These are phyloP conservation scores for Ceuthmochares aereus DNA, from an alignment of 2,113 vertebrate species.

Conservation along the genomic window DNA sequence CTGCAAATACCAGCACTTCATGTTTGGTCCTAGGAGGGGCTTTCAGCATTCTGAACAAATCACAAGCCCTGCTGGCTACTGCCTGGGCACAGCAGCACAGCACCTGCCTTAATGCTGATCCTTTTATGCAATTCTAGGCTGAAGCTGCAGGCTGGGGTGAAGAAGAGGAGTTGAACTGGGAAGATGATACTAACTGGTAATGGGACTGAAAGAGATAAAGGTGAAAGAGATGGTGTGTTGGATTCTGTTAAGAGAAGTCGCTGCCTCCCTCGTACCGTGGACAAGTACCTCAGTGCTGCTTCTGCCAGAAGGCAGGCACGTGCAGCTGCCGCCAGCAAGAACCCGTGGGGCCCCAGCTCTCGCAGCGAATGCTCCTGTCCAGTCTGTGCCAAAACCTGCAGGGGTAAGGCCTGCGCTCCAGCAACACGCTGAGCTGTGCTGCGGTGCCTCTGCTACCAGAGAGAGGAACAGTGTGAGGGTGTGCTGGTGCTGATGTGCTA, in stretches of 20 bases:
- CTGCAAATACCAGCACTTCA: background rate
- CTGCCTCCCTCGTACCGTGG: background rate
- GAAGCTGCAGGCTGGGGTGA: constrained; percentile 91
- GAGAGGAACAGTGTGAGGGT: background rate
- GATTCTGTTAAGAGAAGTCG: constrained; percentile 14
- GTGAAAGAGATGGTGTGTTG: background rate
- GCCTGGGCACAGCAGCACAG: background rate
- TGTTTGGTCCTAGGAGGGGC: background rate
- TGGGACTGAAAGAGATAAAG: background rate
- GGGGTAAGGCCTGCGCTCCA: constrained; percentile 10
- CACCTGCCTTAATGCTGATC: background rate
- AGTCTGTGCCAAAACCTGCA: constrained; percentile 51
- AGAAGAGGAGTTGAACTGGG: constrained; percentile 92
- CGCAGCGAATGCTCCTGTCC: background rate
- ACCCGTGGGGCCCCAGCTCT: background rate
- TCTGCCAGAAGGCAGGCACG: constrained; percentile 14
- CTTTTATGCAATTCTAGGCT: constrained; percentile 71
- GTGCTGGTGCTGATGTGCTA: background rate
- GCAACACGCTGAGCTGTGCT: background rate
- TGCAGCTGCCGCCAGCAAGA: constrained; percentile 17
- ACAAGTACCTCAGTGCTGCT: constrained; percentile 68
- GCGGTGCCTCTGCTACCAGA: background rate
- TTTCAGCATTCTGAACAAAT: background rate
- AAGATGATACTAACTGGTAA: constrained; percentile 88
- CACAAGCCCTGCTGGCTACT: background rate